Percentiles rank a stretch among this genome's conserved stretches.
Evolutionary conservation across 1,140 invertebrate genomes (phyloP).

Genomic region (Trachymyrmex cornetzi): DNA sequence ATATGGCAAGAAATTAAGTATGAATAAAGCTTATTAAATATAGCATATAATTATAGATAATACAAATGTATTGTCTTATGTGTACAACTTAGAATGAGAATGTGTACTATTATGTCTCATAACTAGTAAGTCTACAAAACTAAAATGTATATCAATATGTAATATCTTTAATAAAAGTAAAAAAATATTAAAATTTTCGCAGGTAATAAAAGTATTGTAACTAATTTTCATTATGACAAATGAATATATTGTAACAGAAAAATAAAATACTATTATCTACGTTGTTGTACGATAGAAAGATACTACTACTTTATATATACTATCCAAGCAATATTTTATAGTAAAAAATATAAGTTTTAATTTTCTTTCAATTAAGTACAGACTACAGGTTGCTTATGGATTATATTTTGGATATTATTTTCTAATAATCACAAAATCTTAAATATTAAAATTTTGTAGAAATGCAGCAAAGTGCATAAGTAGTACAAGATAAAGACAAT

Average conservation of each 20-base stretch:
- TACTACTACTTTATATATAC: background rate
- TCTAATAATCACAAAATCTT: slow-evolving; percentile 9
- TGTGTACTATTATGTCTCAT: slow-evolving; percentile 11
- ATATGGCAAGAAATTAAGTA: slow-evolving; percentile 25
- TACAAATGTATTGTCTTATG: background rate
- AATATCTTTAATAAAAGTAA: background rate
- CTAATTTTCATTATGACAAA: slow-evolving; percentile 1
- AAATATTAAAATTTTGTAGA: background rate
- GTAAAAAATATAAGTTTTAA: slow-evolving; percentile 35
- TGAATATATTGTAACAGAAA: slow-evolving; percentile 25
- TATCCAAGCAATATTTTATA: background rate
- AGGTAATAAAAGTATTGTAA: slow-evolving; percentile 8
- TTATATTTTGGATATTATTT: background rate
- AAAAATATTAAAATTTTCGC: background rate
- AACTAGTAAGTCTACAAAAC: background rate
- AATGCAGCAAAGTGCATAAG: slow-evolving; percentile 27
- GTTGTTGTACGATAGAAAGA: background rate
- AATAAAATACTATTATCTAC: background rate
- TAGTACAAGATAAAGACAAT: background rate
- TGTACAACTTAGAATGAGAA: background rate
- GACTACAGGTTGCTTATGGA: background rate
- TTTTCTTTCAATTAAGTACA: slow-evolving; percentile 1
- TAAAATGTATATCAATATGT: slow-evolving; percentile 9
- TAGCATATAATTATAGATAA: background rate
- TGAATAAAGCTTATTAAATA: slow-evolving; percentile 3